Evolutionary conservation across 2,113 vertebrate genomes (phyloP).

Genomic region (Terrapene triunguis): DNA sequence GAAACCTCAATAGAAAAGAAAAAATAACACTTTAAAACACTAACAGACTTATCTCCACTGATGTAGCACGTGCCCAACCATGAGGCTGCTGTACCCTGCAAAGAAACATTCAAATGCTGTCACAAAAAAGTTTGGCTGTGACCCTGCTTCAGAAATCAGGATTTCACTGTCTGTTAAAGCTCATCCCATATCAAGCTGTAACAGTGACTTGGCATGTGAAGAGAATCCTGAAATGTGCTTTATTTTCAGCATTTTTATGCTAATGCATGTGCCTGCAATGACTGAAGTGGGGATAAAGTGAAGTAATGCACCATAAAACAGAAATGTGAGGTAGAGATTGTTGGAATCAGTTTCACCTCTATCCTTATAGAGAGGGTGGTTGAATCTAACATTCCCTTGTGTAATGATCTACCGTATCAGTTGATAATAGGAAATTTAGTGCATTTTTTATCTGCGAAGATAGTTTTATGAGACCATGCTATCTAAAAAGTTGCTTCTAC

Average conservation of each 20-base stretch:
- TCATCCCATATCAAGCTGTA: neutral
- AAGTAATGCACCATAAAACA: neutral
- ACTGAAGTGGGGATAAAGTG: neutral
- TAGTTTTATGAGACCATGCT: neutral
- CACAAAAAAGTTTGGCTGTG: neutral
- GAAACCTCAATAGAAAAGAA: neutral
- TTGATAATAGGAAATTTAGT: rapidly evolving
- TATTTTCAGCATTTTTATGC: neutral
- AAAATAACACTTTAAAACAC: neutral
- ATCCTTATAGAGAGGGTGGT: neutral
- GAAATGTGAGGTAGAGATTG: neutral
- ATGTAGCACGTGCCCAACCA: neutral
- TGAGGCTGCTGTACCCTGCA: neutral
- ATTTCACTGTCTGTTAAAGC: neutral
- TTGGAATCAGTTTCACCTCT: neutral
- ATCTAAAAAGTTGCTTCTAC: neutral
- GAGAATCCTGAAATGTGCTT: neutral
- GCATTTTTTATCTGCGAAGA: neutral
- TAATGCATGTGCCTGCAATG: rapidly evolving
- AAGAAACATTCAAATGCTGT: neutral
- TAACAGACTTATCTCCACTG: neutral
- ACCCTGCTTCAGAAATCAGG: neutral
- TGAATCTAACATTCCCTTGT: neutral
- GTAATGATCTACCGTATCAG: neutral
- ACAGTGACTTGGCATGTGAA: neutral